Conservation (phyloP, 1,140 invertebrate species). For the Bombus superbus region DNA sequence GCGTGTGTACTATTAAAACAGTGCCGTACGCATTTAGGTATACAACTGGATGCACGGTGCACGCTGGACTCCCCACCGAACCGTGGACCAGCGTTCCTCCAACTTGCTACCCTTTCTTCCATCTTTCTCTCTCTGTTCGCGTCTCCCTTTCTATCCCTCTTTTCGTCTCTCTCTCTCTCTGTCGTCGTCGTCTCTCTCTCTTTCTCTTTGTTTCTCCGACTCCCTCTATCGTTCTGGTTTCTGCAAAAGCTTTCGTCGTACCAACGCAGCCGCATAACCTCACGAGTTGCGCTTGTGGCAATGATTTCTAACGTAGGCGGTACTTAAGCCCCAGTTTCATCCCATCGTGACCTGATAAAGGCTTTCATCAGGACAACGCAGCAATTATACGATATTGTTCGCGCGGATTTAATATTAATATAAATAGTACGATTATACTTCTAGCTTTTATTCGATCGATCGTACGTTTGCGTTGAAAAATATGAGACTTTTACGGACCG, state of each 20-base stretch:
- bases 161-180: conserved; percentile 15
- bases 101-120: conserved; percentile 48
- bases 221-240: conserved; percentile 26
- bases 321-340: conserved; percentile 16
- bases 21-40: conserved; percentile 70
- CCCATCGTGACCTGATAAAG: background rate
- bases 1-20: conserved; percentile 68
- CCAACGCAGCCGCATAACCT: conserved; percentile 52
- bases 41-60: conserved; percentile 72
- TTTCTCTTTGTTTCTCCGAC: conserved; percentile 12
- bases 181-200: conserved; percentile 3
- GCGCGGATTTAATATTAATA: no score
- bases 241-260: conserved; percentile 37
- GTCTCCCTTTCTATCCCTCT: conserved; percentile 4
- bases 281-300: conserved; percentile 25
- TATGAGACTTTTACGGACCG: background rate
- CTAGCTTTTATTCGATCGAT: background rate
- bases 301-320: conserved; percentile 48
- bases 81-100: conserved; percentile 67
- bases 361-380: conserved; percentile 1
- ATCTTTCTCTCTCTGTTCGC: conserved; percentile 42
- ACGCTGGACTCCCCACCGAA: conserved; percentile 73
- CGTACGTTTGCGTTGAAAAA: accelerated
- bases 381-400: background rate
- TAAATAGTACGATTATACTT: no score